phyloP scores from a whole-genome alignment of 2,888 invertebrate genomes.

The Eupeodes latifasciatus region DNA sequence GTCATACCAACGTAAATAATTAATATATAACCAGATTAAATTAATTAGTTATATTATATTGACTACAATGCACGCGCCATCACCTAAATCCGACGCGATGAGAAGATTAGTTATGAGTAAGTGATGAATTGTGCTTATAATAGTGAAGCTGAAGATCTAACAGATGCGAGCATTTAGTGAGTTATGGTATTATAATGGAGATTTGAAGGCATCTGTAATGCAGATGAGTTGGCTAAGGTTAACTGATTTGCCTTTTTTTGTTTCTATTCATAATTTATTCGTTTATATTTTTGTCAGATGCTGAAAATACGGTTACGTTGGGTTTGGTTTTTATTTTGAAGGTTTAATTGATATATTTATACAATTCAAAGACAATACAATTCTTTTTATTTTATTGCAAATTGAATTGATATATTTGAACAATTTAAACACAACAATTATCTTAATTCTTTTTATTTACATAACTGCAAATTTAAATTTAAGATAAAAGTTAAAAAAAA shows the following conservation, averaged over 20 bases:
- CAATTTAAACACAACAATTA: too few relatives aligned
- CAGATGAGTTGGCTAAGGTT: conserved; percentile 16
- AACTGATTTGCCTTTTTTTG: not conserved
- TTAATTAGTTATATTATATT: conserved; percentile 13
- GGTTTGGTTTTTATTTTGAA: too few relatives aligned
- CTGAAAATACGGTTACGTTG: too few relatives aligned
- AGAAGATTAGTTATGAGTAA: not conserved
- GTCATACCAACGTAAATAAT: not conserved
- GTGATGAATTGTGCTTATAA: not conserved
- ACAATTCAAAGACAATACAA: too few relatives aligned
- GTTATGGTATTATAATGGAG: conserved; percentile 1
- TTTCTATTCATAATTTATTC: not conserved
- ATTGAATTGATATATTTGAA: too few relatives aligned
- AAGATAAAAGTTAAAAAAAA: too few relatives aligned
- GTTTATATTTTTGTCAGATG: too few relatives aligned
- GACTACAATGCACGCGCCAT: not conserved
- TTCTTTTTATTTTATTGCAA: too few relatives aligned
- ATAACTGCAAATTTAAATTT: too few relatives aligned
- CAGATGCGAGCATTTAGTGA: conserved; percentile 1
- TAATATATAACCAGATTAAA: not conserved
- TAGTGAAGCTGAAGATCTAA: not conserved
- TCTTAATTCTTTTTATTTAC: too few relatives aligned
- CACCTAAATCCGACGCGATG: not conserved
- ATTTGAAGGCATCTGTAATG: not conserved
- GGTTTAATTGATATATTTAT: too few relatives aligned